phyloP scores from a whole-genome alignment of 2,113 vertebrate species.

The Anseranas semipalmata region DNA sequence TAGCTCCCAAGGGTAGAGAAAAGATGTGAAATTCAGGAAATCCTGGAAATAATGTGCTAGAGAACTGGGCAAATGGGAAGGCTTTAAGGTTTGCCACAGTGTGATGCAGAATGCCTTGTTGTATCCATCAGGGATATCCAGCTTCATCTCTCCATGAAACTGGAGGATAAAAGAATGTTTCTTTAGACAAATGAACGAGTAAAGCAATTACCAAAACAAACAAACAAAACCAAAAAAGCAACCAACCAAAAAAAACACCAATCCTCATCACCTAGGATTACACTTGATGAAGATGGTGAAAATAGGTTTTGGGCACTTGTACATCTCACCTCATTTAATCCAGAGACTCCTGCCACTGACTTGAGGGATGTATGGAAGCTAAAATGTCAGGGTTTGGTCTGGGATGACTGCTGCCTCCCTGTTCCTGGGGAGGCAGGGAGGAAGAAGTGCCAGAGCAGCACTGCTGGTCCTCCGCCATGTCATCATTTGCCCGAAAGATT shows the following conservation, averaged over 20 bases:
- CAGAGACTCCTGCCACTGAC: background rate
- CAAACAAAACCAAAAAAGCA: background rate
- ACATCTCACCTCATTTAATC: background rate
- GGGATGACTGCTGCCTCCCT: background rate
- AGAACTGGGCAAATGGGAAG: background rate
- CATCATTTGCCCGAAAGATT: background rate
- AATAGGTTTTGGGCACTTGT: background rate
- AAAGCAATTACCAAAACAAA: background rate
- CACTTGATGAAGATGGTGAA: background rate
- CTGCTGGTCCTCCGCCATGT: background rate
- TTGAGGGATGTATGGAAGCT: background rate
- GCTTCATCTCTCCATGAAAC: background rate
- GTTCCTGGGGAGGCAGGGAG: background rate
- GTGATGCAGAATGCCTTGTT: background rate
- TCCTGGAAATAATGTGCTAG: background rate
- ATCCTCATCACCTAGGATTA: rapidly evolving
- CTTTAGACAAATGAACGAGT: background rate
- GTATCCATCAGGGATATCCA: background rate
- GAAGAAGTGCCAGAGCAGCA: background rate
- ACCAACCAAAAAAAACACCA: background rate
- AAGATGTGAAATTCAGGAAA: background rate
- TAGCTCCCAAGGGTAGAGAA: background rate
- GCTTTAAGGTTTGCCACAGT: background rate
- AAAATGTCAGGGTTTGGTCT: background rate
- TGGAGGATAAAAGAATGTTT: background rate